phyloP scores from a whole-genome alignment of 2,113 vertebrate genomes.

The Papio anubis region DNA sequence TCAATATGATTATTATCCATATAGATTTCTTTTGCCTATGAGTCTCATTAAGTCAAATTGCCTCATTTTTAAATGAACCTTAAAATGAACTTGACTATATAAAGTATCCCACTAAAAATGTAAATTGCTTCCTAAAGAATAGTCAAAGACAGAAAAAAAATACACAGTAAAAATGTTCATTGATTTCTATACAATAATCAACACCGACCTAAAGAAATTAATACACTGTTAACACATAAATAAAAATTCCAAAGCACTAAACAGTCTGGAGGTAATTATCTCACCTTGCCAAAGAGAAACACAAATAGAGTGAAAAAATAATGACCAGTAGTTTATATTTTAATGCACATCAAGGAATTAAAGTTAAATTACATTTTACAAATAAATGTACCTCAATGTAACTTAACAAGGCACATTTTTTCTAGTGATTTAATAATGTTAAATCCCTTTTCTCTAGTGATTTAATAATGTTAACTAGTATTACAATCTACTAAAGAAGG shows the following conservation, averaged over 20 bases:
- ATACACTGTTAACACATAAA: background rate
- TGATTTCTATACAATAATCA: background rate
- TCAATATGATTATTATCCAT: background rate
- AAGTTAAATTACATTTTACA: constrained; percentile 13
- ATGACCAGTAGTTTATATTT: background rate
- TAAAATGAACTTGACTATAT: constrained; percentile 7
- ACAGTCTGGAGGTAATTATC: background rate
- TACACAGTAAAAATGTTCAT: background rate
- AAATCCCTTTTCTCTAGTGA: background rate
- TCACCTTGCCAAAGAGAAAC: background rate
- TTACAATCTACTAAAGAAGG: background rate
- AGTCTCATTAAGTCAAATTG: constrained; percentile 20
- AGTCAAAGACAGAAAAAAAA: background rate
- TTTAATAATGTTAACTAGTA: background rate
- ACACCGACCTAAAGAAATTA: background rate
- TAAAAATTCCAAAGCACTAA: background rate
- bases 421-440: background rate
- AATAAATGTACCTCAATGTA: constrained; percentile 11
- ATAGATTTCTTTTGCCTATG: constrained; percentile 26
- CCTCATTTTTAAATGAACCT: background rate
- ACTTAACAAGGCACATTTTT: background rate
- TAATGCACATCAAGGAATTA: background rate
- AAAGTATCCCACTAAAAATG: constrained; percentile 23
- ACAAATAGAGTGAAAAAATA: background rate
- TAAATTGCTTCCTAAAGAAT: constrained; percentile 33